Percentiles rank a stretch among this genome's conserved stretches.
phyloP scores from a whole-genome alignment of 2,797 vertebrate species.

The Bucorvus abyssinicus region DNA sequence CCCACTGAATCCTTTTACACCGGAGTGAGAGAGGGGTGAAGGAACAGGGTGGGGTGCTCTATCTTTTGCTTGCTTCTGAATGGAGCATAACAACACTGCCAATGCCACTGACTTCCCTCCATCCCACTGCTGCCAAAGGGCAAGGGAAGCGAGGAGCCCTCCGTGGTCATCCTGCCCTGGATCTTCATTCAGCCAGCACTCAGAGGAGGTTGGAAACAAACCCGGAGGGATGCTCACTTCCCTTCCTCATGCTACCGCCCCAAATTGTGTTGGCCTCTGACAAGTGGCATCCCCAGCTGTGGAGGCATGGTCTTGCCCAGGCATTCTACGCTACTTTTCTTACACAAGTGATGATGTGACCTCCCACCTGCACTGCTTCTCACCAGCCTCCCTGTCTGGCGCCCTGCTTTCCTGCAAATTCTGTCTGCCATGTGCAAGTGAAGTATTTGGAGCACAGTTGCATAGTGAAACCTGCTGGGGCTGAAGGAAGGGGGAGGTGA shows the following conservation, averaged over 20 bases:
- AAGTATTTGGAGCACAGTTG: not conserved
- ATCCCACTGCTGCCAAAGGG: not conserved
- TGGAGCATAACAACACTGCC: not conserved
- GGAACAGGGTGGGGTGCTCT: not conserved
- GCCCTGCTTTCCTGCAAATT: not conserved
- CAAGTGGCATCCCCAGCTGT: fast-evolving
- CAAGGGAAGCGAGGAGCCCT: not conserved
- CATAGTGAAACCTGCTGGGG: not conserved
- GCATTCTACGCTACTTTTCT: not conserved
- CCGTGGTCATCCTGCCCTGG: not conserved
- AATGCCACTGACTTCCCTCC: fast-evolving
- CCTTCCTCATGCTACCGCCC: not conserved
- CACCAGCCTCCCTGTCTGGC: fast-evolving
- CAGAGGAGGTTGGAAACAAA: not conserved
- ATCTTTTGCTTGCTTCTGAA: not conserved
- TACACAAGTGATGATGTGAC: not conserved
- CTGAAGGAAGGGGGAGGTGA: not conserved
- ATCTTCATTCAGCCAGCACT: not conserved
- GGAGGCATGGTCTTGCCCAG: fast-evolving
- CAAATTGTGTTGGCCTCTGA: not conserved
- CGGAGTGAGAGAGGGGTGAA: not conserved
- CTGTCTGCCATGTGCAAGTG: not conserved
- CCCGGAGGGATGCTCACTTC: not conserved
- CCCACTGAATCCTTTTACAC: not conserved
- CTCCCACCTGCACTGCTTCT: not conserved